Evolutionary conservation across 2,113 vertebrate species (phyloP).

Genomic region (Oreochromis spilurus): DNA sequence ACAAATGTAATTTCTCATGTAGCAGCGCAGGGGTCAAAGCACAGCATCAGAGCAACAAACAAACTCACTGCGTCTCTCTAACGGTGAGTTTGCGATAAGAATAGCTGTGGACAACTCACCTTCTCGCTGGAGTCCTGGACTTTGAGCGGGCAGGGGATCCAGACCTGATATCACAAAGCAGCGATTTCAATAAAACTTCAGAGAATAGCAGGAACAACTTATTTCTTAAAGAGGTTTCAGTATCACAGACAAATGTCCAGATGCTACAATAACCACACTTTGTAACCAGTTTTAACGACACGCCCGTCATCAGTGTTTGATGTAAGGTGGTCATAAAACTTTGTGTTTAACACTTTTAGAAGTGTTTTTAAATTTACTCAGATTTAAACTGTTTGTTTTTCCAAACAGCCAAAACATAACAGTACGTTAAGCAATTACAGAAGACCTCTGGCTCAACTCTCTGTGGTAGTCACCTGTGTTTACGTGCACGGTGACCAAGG

Average conservation of each 20-base stretch:
- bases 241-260: background rate
- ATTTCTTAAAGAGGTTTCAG: background rate
- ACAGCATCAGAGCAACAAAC: background rate
- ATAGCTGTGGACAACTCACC: slow-evolving; percentile 17
- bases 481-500: accelerated
- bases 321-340: background rate
- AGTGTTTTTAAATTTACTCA: background rate
- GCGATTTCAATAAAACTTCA: background rate
- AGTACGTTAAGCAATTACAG: background rate
- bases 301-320: background rate
- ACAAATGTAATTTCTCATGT: background rate
- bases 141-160: slow-evolving; percentile 70
- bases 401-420: background rate
- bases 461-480: background rate
- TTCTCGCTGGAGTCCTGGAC: slow-evolving; percentile 73
- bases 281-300: background rate
- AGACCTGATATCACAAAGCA: slow-evolving; percentile 53
- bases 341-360: background rate
- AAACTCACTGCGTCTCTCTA: background rate
- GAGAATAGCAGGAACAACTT: background rate
- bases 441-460: background rate
- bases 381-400: background rate
- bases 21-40: background rate
- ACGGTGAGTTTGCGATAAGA: background rate
- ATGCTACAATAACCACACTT: background rate